Evolutionary conservation across 2,113 vertebrate genomes (phyloP).

Genomic region (Cichladusa arquata): DNA sequence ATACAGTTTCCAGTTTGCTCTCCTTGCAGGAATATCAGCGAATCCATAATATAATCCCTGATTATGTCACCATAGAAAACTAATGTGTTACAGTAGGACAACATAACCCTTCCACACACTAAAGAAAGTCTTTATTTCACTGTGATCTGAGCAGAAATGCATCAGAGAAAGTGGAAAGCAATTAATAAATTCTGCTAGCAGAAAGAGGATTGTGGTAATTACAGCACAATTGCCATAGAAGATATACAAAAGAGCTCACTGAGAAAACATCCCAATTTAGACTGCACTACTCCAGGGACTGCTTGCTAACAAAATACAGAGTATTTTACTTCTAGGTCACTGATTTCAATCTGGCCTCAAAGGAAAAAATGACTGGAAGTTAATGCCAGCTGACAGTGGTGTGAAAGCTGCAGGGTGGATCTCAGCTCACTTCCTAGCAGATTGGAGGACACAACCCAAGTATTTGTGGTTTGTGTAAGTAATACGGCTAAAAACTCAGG

Average conservation of each 20-base stretch:
- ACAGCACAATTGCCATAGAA: neutral
- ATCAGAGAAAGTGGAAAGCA: neutral
- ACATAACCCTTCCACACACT: neutral
- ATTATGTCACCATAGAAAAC: neutral
- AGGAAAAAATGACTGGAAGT: slow-evolving; percentile 26
- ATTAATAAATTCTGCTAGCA: slow-evolving; percentile 8
- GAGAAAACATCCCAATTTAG: slow-evolving; percentile 40
- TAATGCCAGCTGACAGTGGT: slow-evolving; percentile 17
- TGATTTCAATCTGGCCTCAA: slow-evolving; percentile 31
- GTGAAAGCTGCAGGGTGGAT: slow-evolving; percentile 35
- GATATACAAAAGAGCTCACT: neutral
- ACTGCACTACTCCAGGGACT: slow-evolving; percentile 3
- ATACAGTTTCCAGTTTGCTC: neutral
- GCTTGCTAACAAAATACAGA: slow-evolving; percentile 35
- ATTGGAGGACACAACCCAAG: neutral
- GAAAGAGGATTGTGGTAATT: neutral
- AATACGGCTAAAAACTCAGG: slow-evolving; percentile 14
- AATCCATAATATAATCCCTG: neutral
- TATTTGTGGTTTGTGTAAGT: neutral
- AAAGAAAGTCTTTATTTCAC: neutral
- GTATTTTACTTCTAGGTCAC: slow-evolving; percentile 46
- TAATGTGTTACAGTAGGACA: neutral
- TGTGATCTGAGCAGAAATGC: neutral
- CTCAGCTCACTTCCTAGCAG: slow-evolving; percentile 3
- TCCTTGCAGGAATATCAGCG: neutral